A percentile compares a stretch with the other conserved stretches of the same genome.
phyloP scores from a whole-genome alignment of 2,113 vertebrate species.

The Thermophis baileyi region DNA sequence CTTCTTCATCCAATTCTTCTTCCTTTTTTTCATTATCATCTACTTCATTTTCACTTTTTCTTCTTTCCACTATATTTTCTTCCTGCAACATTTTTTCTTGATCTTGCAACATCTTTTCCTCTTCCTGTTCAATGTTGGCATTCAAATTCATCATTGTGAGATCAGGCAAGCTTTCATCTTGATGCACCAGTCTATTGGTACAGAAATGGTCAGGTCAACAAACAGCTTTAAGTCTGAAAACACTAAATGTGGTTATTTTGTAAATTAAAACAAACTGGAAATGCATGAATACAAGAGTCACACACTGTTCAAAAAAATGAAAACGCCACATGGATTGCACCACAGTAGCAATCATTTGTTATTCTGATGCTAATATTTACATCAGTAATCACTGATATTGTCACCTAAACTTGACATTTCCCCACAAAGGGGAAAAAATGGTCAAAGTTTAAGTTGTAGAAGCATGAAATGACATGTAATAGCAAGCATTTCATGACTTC shows the following conservation, averaged over 20 bases:
- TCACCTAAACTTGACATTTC: slow-evolving; percentile 86
- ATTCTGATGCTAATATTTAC: slow-evolving; percentile 61
- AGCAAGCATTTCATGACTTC: slow-evolving; percentile 80
- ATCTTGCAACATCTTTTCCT: slow-evolving; percentile 63
- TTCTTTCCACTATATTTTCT: slow-evolving; percentile 65
- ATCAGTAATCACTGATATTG: slow-evolving; percentile 66
- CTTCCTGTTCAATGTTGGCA: slow-evolving; percentile 69
- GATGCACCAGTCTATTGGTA: slow-evolving; percentile 85
- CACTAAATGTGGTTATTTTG: slow-evolving; percentile 24
- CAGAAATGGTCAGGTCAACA: slow-evolving; percentile 48
- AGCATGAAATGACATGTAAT: slow-evolving; percentile 85
- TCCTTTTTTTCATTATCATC: slow-evolving; percentile 52
- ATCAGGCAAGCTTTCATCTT: slow-evolving; percentile 91
- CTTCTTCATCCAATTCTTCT: slow-evolving; percentile 62
- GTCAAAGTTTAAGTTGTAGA: slow-evolving; percentile 84
- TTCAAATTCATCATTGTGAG: slow-evolving; percentile 86
- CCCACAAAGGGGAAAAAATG: slow-evolving; percentile 72
- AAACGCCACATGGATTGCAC: slow-evolving; percentile 54
- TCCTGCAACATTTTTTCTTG: slow-evolving; percentile 54
- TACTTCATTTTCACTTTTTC: slow-evolving; percentile 62
- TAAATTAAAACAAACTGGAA: slow-evolving; percentile 40
- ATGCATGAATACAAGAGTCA: slow-evolving; percentile 50
- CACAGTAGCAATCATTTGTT: slow-evolving; percentile 61
- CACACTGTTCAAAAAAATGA: slow-evolving; percentile 62
- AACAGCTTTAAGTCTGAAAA: fast-evolving